Evolutionary conservation across 2,888 invertebrate genomes (phyloP), one percentile per base, ranked within the genome.

Genomic region (Siphonodentalium dalli): DNA sequence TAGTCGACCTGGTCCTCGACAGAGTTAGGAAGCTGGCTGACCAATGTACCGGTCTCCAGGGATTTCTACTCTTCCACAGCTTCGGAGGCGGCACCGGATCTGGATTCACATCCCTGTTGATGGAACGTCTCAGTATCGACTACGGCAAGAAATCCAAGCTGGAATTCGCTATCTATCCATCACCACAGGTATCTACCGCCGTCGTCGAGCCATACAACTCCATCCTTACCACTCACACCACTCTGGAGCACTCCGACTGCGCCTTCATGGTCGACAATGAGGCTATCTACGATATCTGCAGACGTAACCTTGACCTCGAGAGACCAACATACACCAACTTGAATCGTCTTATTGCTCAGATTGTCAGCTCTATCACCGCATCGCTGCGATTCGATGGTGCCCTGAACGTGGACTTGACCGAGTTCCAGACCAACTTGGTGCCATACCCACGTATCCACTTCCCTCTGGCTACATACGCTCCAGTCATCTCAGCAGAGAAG

Each of bases 371-470:
- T 82, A 15, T 83, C 82, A 57, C 82, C 81, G 11, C 48, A 2
- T 48, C 48, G 13, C 41, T 48, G 1, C 27, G 48, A 13, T 48
- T 48, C 21, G 48, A 48, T 24, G 48, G 48, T 15, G 48, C 48
- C 8, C 18, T 48, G 26, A 48, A 48, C 35, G 48, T 48, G 0
- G 83, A 83, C 63, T 61, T 83, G 47, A 83, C 80, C 9, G 83
- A 83, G 63, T 83, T 83, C 63, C 83, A 82, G 68, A 78, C 78
- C 29, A 78, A 65, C 34, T 49, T 69, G 47, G 65, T 68, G 45
- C 95, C 95, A 0, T 95, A 92, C 80, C 94, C 95, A 0, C 85
- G 94, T 49, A 93, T 96, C 67, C 94, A 95, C 81, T 93, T 92
- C 81, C 92, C 92, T 0, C 80, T 93, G 39, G 82, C 56, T 90